phyloP scores from a whole-genome alignment of 30 jellyfish, hydroid and myxozoan species.

The Aurelia sp. region DNA sequence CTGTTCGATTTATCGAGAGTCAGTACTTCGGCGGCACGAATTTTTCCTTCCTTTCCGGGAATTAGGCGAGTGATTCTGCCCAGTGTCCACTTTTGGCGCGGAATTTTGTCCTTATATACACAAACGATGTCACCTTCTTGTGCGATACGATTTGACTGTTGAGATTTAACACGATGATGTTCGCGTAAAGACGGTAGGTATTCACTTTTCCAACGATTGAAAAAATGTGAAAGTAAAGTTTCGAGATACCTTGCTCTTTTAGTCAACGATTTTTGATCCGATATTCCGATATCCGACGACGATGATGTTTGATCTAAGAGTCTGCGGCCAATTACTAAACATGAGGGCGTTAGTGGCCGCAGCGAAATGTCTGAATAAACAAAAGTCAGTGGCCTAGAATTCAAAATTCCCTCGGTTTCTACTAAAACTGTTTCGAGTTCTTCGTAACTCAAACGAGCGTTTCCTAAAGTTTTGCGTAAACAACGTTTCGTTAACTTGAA shows the following conservation, averaged over 20 bases:
- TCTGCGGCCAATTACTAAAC: constrained; percentile 27
- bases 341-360: constrained; percentile 1
- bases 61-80: background rate
- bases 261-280: constrained; percentile 15
- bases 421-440: constrained; percentile 46
- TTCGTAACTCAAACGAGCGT: background rate
- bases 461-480: background rate
- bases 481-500: constrained; percentile 3
- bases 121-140: background rate
- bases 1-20: background rate
- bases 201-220: constrained; percentile 35
- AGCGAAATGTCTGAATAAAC: background rate
- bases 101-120: background rate
- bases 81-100: background rate
- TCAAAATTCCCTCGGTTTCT: constrained; percentile 23
- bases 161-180: background rate
- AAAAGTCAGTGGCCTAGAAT: constrained; percentile 37
- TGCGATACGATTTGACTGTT: background rate
- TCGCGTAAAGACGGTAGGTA: constrained; percentile 47
- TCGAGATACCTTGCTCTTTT: constrained; percentile 19
- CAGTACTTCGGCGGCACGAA: background rate
- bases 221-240: constrained; percentile 7
- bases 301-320: background rate
- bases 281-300: constrained; percentile 1
- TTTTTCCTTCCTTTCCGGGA: background rate